A percentile compares a stretch with the other conserved stretches of the same genome.
Evolutionary conservation across 1,140 invertebrate species (phyloP).

Genomic region (Glossosoma conforme): DNA sequence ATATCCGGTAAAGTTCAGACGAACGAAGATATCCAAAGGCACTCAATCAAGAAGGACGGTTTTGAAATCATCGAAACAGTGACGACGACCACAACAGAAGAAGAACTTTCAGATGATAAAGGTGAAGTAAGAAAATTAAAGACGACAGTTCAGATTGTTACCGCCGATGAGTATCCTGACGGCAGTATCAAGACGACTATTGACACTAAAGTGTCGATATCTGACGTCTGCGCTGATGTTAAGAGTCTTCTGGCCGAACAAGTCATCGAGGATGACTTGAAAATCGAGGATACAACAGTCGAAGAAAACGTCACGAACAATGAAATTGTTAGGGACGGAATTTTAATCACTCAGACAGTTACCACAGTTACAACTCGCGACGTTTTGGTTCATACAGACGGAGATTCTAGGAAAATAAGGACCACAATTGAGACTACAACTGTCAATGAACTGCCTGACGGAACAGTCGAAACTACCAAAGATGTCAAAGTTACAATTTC

Average conservation of each 20-base stretch:
- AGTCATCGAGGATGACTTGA: slow-evolving; percentile 12
- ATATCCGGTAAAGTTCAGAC: slow-evolving; percentile 39
- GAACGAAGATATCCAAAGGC: slow-evolving; percentile 36
- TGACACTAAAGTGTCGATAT: slow-evolving; percentile 32
- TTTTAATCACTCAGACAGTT: slow-evolving; percentile 41
- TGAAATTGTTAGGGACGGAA: slow-evolving; percentile 36
- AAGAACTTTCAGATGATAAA: slow-evolving; percentile 39
- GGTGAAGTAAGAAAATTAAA: slow-evolving; percentile 41
- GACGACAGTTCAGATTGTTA: slow-evolving; percentile 39
- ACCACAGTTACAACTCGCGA: slow-evolving; percentile 44
- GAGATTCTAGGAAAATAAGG: slow-evolving; percentile 41
- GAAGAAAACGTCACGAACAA: slow-evolving; percentile 39
- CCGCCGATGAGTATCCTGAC: slow-evolving; percentile 46
- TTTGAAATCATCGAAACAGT: slow-evolving; percentile 39
- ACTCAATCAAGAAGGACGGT: slow-evolving; percentile 38
- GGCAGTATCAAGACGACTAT: slow-evolving; percentile 38
- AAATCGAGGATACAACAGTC: slow-evolving; percentile 38
- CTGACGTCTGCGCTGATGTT: slow-evolving; percentile 22
- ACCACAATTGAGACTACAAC: slow-evolving; percentile 44
- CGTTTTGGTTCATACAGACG: slow-evolving; percentile 36
- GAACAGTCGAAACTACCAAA: slow-evolving; percentile 44
- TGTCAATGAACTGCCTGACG: slow-evolving; percentile 40
- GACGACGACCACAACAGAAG: slow-evolving; percentile 39
- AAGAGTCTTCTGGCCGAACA: slow-evolving; percentile 11
- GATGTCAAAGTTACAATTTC: slow-evolving; percentile 43